Evolutionary conservation across 1,140 invertebrate species (phyloP).

Genomic region (Heliconius himera): DNA sequence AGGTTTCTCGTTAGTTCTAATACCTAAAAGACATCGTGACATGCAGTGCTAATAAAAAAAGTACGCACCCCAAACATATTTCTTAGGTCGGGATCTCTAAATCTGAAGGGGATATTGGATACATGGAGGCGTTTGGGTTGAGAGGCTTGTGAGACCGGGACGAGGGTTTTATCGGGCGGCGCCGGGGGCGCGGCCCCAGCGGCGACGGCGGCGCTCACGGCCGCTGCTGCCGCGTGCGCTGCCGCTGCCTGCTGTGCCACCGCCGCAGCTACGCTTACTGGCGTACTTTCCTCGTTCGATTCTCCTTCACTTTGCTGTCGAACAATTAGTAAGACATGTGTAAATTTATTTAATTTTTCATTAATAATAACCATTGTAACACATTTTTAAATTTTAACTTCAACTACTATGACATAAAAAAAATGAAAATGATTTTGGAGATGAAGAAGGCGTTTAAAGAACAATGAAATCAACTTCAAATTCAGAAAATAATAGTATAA

Average conservation of each 20-base stretch:
- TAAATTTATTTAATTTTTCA: background rate
- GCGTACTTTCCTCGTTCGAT: constrained; percentile 65
- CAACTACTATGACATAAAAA: no score
- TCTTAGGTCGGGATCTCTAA: constrained; percentile 98
- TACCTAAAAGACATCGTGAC: constrained; percentile 46
- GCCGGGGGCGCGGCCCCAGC: constrained; percentile 82
- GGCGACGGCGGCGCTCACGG: constrained; percentile 82
- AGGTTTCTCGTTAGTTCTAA: constrained; percentile 57
- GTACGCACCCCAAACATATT: constrained; percentile 98
- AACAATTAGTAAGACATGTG: constrained; percentile 3
- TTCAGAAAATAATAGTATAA: no score
- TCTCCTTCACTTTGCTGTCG: constrained; percentile 76
- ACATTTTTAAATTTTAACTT: no score
- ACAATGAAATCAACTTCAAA: no score
- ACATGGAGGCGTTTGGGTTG: constrained; percentile 95
- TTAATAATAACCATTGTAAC: background rate
- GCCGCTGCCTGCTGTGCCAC: constrained; percentile 87
- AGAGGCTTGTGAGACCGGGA: constrained; percentile 74
- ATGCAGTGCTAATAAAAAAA: constrained; percentile 53
- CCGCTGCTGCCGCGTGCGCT: constrained; percentile 85
- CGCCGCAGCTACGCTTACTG: constrained; percentile 78
- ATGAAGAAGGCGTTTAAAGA: no score
- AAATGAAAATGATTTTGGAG: no score
- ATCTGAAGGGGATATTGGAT: constrained; percentile 99
- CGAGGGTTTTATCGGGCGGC: constrained; percentile 64